A percentile compares a stretch with the other conserved stretches of the same genome.
These are phyloP conservation scores for Linnaemya tessellans DNA, from an alignment of 2,888 invertebrate genomes.

Conservation along the genomic window DNA sequence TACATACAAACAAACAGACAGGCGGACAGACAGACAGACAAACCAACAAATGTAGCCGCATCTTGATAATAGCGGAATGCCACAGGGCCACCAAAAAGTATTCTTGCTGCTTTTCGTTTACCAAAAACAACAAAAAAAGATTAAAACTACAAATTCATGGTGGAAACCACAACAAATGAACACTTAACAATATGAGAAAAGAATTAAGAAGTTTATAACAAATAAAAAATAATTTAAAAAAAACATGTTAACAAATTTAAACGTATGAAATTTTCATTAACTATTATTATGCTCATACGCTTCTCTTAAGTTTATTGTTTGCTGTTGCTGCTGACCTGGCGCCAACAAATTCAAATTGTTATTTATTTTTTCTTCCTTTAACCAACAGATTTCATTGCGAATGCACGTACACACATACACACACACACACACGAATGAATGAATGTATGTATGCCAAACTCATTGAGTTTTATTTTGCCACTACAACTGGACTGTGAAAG, in stretches of 20 bases:
- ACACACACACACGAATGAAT: no score
- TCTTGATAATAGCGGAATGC: conserved; percentile 56
- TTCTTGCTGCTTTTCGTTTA: conserved; percentile 28
- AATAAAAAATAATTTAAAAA: conserved; percentile 56
- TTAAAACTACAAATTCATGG: conserved; percentile 61
- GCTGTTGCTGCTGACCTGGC: conserved; percentile 77
- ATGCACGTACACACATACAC: conserved; percentile 20
- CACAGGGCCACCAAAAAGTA: conserved; percentile 69
- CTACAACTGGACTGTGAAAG: conserved; percentile 21
- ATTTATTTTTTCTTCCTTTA: neutral
- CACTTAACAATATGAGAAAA: conserved; percentile 47
- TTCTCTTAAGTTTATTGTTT: conserved; percentile 51
- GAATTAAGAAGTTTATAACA: conserved; percentile 41
- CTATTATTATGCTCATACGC: conserved; percentile 74
- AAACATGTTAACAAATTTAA: conserved; percentile 72
- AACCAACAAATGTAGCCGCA: conserved; percentile 33
- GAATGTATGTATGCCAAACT: conserved; percentile 44
- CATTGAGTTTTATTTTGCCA: conserved; percentile 60
- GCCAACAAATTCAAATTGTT: conserved; percentile 77
- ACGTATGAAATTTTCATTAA: conserved; percentile 79
- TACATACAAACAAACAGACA: conserved; percentile 5
- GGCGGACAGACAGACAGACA: conserved; percentile 14
- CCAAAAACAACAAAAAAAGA: conserved; percentile 50
- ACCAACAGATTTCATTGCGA: conserved; percentile 43
- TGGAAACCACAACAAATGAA: conserved; percentile 45